phyloP scores from a whole-genome alignment of 1,140 invertebrate genomes.

The Megathymus violae region DNA sequence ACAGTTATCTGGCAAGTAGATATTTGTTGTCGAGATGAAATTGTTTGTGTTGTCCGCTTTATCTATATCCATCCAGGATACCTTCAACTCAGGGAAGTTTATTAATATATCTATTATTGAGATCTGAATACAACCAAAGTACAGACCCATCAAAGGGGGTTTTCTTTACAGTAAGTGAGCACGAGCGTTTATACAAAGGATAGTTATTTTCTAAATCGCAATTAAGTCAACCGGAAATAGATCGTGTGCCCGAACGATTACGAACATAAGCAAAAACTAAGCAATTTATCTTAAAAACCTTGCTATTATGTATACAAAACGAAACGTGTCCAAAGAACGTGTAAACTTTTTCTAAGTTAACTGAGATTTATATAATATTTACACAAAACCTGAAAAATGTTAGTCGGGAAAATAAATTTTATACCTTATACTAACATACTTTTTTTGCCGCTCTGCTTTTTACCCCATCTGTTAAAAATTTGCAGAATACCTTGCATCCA shows the following conservation, averaged over 20 bases:
- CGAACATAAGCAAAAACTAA: slow-evolving; percentile 14
- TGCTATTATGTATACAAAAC: slow-evolving; percentile 18
- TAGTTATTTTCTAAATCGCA: not conserved
- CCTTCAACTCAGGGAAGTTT: too few species aligned
- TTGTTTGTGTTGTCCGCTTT: too few species aligned
- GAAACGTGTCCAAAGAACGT: slow-evolving; percentile 13
- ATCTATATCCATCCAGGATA: too few species aligned
- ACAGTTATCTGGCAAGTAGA: too few species aligned
- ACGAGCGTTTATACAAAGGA: not conserved
- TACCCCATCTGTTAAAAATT: too few species aligned
- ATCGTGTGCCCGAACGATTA: slow-evolving; percentile 29
- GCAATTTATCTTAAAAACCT: slow-evolving; percentile 22
- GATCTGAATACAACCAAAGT: too few species aligned
- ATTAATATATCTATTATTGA: too few species aligned
- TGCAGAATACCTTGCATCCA: too few species aligned
- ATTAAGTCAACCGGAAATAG: slow-evolving; percentile 24
- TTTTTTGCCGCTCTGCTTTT: not conserved
- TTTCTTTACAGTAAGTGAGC: not conserved
- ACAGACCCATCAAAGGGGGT: not conserved
- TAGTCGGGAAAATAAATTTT: not conserved
- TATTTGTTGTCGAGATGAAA: too few species aligned
- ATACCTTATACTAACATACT: not conserved
- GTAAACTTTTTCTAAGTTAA: slow-evolving; percentile 10
- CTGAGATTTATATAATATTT: slow-evolving; percentile 7
- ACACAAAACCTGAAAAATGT: not conserved